These are phyloP conservation scores for Thecocarcelia acutangulata DNA, from an alignment of 2,888 invertebrate genomes.

Conservation along the genomic window DNA sequence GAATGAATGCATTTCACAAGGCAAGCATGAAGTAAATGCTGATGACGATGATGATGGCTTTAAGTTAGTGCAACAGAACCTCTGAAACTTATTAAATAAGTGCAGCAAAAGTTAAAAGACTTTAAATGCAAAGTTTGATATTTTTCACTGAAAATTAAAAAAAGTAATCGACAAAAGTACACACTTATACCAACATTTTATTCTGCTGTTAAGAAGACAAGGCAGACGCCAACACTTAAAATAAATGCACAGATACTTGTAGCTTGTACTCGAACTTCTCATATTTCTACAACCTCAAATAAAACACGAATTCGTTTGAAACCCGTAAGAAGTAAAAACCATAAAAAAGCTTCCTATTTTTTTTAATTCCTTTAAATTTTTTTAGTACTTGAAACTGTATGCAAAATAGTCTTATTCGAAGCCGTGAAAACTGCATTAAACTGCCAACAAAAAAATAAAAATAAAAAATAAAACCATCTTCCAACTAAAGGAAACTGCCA, in stretches of 20 bases:
- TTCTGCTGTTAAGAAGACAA: constrained; percentile 52
- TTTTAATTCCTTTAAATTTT: constrained; percentile 9
- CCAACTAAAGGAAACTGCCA: constrained; percentile 49
- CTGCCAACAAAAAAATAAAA: constrained; percentile 39
- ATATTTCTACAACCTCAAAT: constrained; percentile 39
- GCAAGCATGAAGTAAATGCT: constrained; percentile 59
- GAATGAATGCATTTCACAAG: constrained; percentile 63
- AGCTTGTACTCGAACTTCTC: constrained; percentile 40
- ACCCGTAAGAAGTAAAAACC: constrained; percentile 25
- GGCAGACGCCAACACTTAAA: constrained; percentile 69
- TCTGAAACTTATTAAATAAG: constrained; percentile 39
- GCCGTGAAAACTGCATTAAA: constrained; percentile 68
- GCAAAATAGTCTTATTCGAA: constrained; percentile 64
- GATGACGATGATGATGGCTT: constrained; percentile 55
- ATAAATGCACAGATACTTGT: constrained; percentile 45
- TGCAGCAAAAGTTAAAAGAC: constrained; percentile 42
- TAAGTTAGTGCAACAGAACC: constrained; percentile 48
- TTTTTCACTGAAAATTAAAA: constrained; percentile 16
- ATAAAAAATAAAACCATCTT: constrained; percentile 37
- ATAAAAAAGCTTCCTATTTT: constrained; percentile 42
- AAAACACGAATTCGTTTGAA: constrained; percentile 53
- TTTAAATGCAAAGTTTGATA: constrained; percentile 26
- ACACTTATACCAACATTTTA: constrained; percentile 19
- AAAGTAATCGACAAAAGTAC: constrained; percentile 14
- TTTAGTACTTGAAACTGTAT: constrained; percentile 50